Conservation (phyloP, 2,797 vertebrate genomes). For the Girardinus metallicus region DNA sequence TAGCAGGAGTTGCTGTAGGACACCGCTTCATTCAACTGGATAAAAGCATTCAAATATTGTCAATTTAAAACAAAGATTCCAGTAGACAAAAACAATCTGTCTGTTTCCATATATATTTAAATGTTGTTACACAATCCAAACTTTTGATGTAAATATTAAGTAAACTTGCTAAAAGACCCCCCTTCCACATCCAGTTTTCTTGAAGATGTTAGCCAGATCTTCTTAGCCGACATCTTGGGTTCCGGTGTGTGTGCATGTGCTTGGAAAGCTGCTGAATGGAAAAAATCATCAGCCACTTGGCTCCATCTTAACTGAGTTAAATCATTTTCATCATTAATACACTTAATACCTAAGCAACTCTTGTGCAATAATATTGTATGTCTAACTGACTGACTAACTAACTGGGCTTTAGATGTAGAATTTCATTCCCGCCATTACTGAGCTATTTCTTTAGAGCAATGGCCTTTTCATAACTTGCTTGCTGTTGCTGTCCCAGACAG, state of each 20-base stretch:
- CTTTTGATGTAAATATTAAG: neutral
- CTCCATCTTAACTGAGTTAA: conserved; percentile 11
- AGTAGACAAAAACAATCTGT: neutral
- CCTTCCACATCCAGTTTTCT: conserved; percentile 8
- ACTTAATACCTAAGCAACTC: conserved; percentile 27
- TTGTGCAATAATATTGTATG: too few species aligned
- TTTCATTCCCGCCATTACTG: neutral
- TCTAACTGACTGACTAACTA: neutral
- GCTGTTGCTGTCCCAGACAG: neutral
- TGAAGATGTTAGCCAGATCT: conserved; percentile 2
- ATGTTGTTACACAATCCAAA: neutral
- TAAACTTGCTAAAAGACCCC: neutral
- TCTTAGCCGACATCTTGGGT: conserved; percentile 25
- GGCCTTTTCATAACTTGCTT: too few species aligned
- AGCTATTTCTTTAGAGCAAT: neutral
- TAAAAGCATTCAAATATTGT: neutral
- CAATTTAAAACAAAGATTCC: neutral
- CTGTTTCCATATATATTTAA: neutral
- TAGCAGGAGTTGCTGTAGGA: neutral
- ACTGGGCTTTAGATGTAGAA: neutral
- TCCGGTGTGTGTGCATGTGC: neutral
- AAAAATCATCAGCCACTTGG: conserved; percentile 25
- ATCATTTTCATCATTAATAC: neutral
- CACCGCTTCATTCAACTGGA: neutral
- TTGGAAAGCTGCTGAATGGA: conserved; percentile 15